Percentiles rank a stretch among this genome's conserved stretches.
These are phyloP conservation scores for Zaprionus bogoriensis DNA, from an alignment of 2,888 invertebrate species.

Conservation along the genomic window DNA sequence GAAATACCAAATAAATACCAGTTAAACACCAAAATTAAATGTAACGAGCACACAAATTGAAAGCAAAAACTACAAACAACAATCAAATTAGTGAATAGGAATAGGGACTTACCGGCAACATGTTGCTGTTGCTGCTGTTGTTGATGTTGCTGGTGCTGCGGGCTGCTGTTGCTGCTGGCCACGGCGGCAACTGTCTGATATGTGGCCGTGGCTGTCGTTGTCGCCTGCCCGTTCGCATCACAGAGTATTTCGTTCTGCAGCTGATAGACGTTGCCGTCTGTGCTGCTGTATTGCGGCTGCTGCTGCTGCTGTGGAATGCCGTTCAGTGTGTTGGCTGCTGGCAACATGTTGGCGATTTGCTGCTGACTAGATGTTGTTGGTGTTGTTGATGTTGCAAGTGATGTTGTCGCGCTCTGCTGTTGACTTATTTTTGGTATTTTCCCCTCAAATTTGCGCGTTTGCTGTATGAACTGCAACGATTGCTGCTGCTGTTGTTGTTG, in stretches of 20 bases:
- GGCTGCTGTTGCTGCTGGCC: slow-evolving; percentile 59
- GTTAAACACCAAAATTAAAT: slow-evolving; percentile 14
- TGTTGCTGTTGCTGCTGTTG: slow-evolving; percentile 41
- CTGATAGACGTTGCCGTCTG: slow-evolving; percentile 80
- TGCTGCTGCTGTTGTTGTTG: slow-evolving; percentile 68
- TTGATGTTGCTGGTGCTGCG: slow-evolving; percentile 48
- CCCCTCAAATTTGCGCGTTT: slow-evolving; percentile 82
- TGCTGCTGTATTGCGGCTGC: slow-evolving; percentile 66
- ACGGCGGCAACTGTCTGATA: slow-evolving; percentile 61
- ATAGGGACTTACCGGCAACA: slow-evolving; percentile 63
- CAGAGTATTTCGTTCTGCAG: slow-evolving; percentile 80
- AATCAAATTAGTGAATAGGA: slow-evolving; percentile 12
- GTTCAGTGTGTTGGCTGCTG: slow-evolving; percentile 77
- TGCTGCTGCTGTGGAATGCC: slow-evolving; percentile 77
- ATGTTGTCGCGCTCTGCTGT: slow-evolving; percentile 24
- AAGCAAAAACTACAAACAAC: slow-evolving; percentile 42
- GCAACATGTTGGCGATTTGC: slow-evolving; percentile 75
- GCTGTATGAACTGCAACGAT: slow-evolving; percentile 80
- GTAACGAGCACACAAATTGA: slow-evolving; percentile 35
- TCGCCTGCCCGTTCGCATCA: slow-evolving; percentile 73
- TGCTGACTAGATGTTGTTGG: slow-evolving; percentile 48
- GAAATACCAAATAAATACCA: slow-evolving; percentile 20
- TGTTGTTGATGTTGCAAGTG: slow-evolving; percentile 26
- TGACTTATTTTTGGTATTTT: slow-evolving; percentile 81
- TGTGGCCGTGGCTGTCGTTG: slow-evolving; percentile 65